Percentiles rank a stretch among this genome's conserved stretches.
Conservation (phyloP, 2,113 vertebrate genomes). For the Tragelaphus strepsiceros region DNA sequence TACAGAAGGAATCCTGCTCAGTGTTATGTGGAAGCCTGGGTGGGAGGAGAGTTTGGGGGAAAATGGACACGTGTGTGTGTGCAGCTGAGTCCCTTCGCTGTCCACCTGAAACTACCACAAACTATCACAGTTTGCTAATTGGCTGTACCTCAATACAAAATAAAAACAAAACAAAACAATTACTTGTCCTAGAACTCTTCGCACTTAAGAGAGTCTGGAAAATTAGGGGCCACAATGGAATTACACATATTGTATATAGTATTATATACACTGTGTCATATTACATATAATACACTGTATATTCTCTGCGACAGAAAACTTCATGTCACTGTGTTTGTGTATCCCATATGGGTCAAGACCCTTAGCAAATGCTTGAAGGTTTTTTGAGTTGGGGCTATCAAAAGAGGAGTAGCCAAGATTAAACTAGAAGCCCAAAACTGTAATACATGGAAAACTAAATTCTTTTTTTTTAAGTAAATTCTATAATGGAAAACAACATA, state of each 20-base stretch:
- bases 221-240: neutral
- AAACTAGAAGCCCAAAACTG: neutral
- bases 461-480: neutral
- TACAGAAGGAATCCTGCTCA: neutral
- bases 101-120: neutral
- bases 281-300: neutral
- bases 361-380: neutral
- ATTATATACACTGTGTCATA: neutral
- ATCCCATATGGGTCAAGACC: neutral
- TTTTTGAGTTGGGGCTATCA: neutral
- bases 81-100: neutral
- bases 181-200: neutral
- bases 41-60: neutral
- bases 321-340: neutral
- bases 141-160: neutral
- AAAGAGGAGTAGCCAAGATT: neutral
- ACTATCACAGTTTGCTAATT: neutral
- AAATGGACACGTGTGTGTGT: neutral
- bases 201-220: neutral
- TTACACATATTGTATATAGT: neutral
- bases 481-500: neutral
- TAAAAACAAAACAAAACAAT: neutral
- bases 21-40: neutral
- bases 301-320: neutral
- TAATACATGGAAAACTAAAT: neutral